Conservation (phyloP, 2,888 invertebrate genomes). For the Drepana falcataria region DNA sequence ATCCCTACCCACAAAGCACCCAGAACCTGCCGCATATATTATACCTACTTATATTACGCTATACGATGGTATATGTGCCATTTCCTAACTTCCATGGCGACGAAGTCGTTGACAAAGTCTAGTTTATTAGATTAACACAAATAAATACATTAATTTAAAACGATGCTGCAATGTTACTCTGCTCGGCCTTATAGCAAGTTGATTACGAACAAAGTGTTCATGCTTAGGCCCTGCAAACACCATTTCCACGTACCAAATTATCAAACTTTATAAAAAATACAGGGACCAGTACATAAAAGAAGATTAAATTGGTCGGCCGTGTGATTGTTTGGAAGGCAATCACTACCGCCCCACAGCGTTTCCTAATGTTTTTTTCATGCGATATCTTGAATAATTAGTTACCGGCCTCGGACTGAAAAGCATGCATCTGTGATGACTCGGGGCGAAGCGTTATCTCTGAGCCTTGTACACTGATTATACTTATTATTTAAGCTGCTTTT, state of each 20-base stretch:
- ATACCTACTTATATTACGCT: no score
- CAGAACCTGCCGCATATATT: no score
- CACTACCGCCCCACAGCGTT: slow-evolving; percentile 5
- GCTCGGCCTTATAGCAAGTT: no score
- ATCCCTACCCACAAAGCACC: no score
- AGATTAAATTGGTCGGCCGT: slow-evolving; percentile 18
- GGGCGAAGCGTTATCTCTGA: background rate
- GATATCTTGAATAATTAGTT: background rate
- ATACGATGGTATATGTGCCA: no score
- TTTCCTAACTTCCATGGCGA: no score
- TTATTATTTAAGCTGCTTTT: background rate
- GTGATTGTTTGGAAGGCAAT: slow-evolving; percentile 22
- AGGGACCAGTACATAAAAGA: slow-evolving; percentile 17
- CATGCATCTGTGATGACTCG: background rate
- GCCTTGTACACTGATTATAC: background rate
- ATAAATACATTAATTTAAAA: no score
- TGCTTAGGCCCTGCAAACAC: no score
- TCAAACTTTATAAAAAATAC: slow-evolving; percentile 9
- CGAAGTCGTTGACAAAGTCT: no score
- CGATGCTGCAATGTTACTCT: no score
- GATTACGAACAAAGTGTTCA: no score
- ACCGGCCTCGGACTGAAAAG: background rate
- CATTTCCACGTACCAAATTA: background rate
- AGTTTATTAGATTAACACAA: no score
- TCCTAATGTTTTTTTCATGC: slow-evolving; percentile 1